A percentile compares a stretch with the other conserved stretches of the same genome.
Conservation (phyloP, 2,797 vertebrate genomes). For the Eutrigla gurnardus region DNA sequence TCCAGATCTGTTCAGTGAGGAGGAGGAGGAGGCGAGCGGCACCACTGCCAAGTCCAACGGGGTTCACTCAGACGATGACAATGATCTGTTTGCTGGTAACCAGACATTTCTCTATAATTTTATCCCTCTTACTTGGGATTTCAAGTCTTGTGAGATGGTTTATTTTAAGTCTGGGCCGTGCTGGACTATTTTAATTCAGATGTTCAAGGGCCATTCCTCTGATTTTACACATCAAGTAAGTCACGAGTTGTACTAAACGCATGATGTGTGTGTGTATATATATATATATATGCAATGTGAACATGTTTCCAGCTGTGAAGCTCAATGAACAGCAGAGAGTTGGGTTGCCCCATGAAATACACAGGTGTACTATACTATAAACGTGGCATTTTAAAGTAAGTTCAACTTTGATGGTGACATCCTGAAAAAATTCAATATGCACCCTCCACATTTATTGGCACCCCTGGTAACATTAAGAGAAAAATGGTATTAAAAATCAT, state of each 20-base stretch:
- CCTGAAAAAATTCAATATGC: no score
- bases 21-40: conserved; percentile 59
- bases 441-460: no score
- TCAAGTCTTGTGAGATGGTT: not conserved
- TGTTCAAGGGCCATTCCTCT: not conserved
- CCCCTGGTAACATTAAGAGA: no score
- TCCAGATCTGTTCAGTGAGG: conserved; percentile 78
- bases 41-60: conserved; percentile 85
- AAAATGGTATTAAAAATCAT: no score
- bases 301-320: no score
- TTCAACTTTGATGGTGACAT: no score
- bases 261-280: not conserved
- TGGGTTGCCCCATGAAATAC: no score
- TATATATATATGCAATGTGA: no score
- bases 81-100: conserved; percentile 93
- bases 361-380: no score
- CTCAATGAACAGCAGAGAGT: no score
- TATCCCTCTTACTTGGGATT: not conserved
- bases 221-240: conserved; percentile 13
- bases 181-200: not conserved
- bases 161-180: not conserved
- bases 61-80: conserved; percentile 88
- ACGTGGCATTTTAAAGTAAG: no score
- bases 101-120: not conserved
- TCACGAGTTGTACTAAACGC: not conserved